A percentile compares a stretch with the other conserved stretches of the same genome.
Evolutionary conservation across 2,113 vertebrate species (phyloP).

Genomic region (Picathartes gymnocephalus): DNA sequence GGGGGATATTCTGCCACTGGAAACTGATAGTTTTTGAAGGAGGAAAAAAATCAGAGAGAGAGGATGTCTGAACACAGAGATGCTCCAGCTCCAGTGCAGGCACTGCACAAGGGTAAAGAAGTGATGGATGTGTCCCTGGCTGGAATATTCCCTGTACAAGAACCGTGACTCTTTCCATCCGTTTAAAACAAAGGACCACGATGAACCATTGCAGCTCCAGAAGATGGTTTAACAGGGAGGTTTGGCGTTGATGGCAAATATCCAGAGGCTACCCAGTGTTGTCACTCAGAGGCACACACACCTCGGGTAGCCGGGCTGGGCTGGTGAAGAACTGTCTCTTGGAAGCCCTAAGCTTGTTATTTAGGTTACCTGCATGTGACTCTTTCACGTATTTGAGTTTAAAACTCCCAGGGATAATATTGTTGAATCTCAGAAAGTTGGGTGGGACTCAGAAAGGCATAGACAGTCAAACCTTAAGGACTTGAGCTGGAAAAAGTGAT

Average conservation of each 20-base stretch:
- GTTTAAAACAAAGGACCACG: not conserved
- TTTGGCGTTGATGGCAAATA: not conserved
- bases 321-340: not conserved
- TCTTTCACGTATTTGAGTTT: not conserved
- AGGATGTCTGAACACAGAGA: not conserved
- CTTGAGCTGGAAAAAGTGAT: not conserved
- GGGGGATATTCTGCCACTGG: not conserved
- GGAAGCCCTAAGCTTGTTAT: not conserved
- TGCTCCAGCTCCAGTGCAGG: not conserved
- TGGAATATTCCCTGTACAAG: not conserved
- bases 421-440: not conserved
- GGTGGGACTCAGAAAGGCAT: not conserved
- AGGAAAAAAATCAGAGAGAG: not conserved
- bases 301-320: not conserved
- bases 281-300: not conserved
- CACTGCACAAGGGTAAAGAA: not conserved
- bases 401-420: not conserved
- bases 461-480: not conserved
- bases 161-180: not conserved
- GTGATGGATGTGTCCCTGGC: not conserved
- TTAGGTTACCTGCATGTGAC: not conserved
- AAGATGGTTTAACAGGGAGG: not conserved
- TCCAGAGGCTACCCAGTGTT: accelerated
- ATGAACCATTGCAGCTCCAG: not conserved
- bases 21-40: not conserved